Conservation (phyloP, 2,797 vertebrate species). For the Acanthis flammea region DNA sequence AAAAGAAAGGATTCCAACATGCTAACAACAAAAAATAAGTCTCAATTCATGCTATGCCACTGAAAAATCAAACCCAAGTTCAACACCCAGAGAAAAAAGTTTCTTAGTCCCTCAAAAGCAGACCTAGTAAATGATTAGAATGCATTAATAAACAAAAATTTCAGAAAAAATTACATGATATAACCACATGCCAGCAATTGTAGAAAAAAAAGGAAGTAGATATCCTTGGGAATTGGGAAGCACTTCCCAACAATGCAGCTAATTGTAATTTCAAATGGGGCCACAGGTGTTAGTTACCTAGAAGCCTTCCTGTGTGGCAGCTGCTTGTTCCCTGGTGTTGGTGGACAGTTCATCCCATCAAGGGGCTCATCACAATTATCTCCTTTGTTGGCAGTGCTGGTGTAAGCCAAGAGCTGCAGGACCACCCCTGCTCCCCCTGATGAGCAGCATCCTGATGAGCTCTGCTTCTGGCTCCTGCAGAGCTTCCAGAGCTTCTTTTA, state of each 20-base stretch:
- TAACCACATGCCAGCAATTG: background rate
- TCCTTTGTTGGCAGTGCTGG: background rate
- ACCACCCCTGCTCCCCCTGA: background rate
- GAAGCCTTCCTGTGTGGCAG: conserved; percentile 4
- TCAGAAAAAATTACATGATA: conserved; percentile 11
- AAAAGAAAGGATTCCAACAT: conserved; percentile 40
- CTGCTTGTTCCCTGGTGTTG: background rate
- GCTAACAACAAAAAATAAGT: background rate
- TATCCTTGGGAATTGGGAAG: background rate
- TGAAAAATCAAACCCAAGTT: conserved; percentile 20
- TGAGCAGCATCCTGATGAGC: background rate
- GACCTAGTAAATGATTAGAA: background rate
- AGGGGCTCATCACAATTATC: background rate
- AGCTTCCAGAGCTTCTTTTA: background rate
- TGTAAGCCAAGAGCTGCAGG: background rate
- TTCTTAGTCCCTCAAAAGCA: conserved; percentile 52
- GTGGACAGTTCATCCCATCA: background rate
- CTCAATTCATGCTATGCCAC: background rate
- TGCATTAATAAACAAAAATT: conserved; percentile 22
- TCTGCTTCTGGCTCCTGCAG: background rate
- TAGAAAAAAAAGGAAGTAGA: background rate
- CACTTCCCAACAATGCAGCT: background rate
- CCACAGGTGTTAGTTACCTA: background rate
- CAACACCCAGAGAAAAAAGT: background rate
- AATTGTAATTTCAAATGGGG: background rate